These are phyloP conservation scores for Psammodynastes pulverulentus DNA, from an alignment of 2,113 vertebrate genomes.

Conservation along the genomic window DNA sequence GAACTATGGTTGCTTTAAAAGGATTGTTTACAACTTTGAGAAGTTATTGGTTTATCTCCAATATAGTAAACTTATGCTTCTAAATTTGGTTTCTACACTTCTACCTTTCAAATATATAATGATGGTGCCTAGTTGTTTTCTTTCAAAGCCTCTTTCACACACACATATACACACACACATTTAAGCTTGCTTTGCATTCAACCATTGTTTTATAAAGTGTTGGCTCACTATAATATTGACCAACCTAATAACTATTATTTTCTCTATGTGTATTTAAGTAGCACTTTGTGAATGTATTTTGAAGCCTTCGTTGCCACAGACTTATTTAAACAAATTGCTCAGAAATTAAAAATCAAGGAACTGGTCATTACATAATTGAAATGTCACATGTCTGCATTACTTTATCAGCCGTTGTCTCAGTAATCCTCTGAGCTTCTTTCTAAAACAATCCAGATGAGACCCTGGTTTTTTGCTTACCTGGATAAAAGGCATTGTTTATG, in stretches of 20 bases:
- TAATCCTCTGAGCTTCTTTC: constrained; percentile 14
- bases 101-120: not conserved
- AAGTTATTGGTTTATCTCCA: not conserved
- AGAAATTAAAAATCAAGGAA: not conserved
- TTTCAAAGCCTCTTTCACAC: not conserved
- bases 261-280: not conserved
- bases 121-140: not conserved
- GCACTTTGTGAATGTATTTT: constrained; percentile 1
- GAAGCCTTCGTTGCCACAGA: not conserved
- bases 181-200: not conserved
- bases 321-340: not conserved
- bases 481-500: not conserved
- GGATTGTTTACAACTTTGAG: not conserved
- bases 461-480: not conserved
- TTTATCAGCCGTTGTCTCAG: constrained; percentile 53
- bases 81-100: not conserved
- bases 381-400: constrained; percentile 30
- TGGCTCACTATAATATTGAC: not conserved
- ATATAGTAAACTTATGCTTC: not conserved
- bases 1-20: not conserved
- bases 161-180: no score
- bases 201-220: not conserved
- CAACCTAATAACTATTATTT: not conserved
- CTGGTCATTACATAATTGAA: not conserved
- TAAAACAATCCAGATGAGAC: not conserved